Evolutionary conservation across 2,113 vertebrate species (phyloP), one percentile per base, ranked within the genome.

Genomic region (Osmerus mordax): DNA sequence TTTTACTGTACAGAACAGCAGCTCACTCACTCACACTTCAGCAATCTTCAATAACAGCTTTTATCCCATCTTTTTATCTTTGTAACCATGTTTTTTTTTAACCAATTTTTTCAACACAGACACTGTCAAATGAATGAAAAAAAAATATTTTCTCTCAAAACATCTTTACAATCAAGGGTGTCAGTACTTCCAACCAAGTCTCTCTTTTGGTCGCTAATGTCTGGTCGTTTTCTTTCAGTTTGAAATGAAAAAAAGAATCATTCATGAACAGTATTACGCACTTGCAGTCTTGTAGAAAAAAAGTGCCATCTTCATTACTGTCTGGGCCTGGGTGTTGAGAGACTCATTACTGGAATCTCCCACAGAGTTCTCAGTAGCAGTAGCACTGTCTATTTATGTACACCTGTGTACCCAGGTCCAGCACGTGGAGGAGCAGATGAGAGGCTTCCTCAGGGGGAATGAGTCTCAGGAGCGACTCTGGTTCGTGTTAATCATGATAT

Each of bases 401-500:
- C 89, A 89, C 72, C 32, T 71, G 66, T 67, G 56, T 64, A 65
- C 15, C 69, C 28, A 8, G 41, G 64, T 58, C 11, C 18, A 19
- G 53, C 23, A 53, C 15, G 56, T 51, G 13, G 19, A 29, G 69
- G 16, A 47, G 16, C 8, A 53, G 3, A 18, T 47, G 8, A 47
- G 41, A 47, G 41, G 41, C 41, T 12, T 47, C 51, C 72, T 66
- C 54, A 55, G 11, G 53, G 53, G 1, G 5, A 69, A 13, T 54
- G n/a, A 6, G n/a, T 74, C 87, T 96, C 92, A 96, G 78, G 94
- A 92, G 75, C 95, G 89, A 77, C 81, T 91, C 87, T 95, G 94
- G 72, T 86, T 90, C 0, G 95, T 94, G 87, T 92, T 95, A 86
- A 97, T 97, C 96, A 97, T 97, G 88, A 97, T 96, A 83, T 97